Base-by-base conservation (phyloP, 2,888 invertebrate genomes). In the Lampropteryx suffumata region DNA sequence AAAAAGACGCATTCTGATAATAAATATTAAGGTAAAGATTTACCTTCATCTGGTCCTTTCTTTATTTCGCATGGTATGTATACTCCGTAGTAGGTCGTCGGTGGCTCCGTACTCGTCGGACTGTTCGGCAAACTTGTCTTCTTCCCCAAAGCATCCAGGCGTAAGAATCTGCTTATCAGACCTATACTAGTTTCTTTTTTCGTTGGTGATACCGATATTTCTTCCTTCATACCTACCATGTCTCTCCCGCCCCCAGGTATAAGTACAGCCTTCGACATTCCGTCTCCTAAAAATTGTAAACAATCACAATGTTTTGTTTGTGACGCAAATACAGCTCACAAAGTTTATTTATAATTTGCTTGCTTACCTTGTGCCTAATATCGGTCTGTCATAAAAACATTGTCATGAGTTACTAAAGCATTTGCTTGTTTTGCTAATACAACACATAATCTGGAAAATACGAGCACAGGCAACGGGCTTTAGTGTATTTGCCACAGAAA, bases 11-110 rank as follows among this genome's bases (percentile, higher is more conserved):
- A 40, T 8, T n/a, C 32, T 17, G 21, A 17, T 17, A 17, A 4
- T 17, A 17, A 17, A 17, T 4, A 17, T 3, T 17, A 17, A 17
- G 4, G 4, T 17, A 3, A 4, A n/a, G 9, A 60, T 51, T 62
- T 71, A 88, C 90, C 89, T 88, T 90, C 90, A 73, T 91, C 90
- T 1, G 86, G 84, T 29, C 87, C 90, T 65, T 88, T 87, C 54
- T 90, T 90, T 17, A 88, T 80, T 76, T 91, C 91, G 61, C 88
- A 90, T n/a, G 91, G 90, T 67, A 91, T 90, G 56, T 88, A 91
- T n/a, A 91, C 91, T 59, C 88, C 91, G 65, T 89, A 91, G 56
- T 84, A 91, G 0, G 76, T 85, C 2, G 67, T 68, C 1, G 79
- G 73, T 1, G 89, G 81, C 35, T 85, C 85, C 10, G 68, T 59